Evolutionary conservation across 2,888 invertebrate species (phyloP).

Genomic region (Leptopilina myrica): DNA sequence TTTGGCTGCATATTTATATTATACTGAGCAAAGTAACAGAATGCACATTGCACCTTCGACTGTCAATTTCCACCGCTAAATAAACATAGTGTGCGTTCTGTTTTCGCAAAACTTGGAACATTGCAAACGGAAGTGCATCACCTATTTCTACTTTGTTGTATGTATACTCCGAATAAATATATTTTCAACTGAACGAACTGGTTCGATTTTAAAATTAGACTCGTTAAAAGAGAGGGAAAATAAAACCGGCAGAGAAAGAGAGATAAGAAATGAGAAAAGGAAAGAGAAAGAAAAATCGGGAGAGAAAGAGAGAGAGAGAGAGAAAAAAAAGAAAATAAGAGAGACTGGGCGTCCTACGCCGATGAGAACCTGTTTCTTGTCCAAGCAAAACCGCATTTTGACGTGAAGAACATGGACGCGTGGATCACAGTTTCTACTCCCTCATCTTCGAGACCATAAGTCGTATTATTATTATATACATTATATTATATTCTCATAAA

Average conservation of each 20-base stretch:
- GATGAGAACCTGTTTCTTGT: constrained; percentile 64
- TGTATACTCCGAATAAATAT: constrained; percentile 1
- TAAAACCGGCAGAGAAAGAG: neutral
- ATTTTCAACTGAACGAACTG: constrained; percentile 47
- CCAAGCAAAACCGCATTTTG: constrained; percentile 53
- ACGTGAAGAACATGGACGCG: constrained; percentile 44
- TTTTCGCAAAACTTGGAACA: too few relatives aligned
- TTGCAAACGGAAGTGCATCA: constrained; percentile 7
- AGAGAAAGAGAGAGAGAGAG: neutral
- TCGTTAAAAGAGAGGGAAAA: neutral
- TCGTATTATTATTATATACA: neutral
- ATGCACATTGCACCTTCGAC: too few relatives aligned
- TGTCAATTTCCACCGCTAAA: too few relatives aligned
- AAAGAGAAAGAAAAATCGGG: too few relatives aligned
- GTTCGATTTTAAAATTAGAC: constrained; percentile 59
- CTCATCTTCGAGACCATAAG: constrained; percentile 28
- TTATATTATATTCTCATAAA: too few relatives aligned
- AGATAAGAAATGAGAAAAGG: too few relatives aligned
- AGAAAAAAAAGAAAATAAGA: too few relatives aligned
- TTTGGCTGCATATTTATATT: too few relatives aligned
- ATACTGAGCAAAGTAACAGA: too few relatives aligned
- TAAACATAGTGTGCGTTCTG: too few relatives aligned
- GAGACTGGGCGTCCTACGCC: constrained; percentile 58
- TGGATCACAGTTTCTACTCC: constrained; percentile 22
- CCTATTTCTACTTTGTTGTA: constrained; percentile 13